Base-by-base conservation (phyloP, 2,113 vertebrate species). In the Anhinga anhinga region DNA sequence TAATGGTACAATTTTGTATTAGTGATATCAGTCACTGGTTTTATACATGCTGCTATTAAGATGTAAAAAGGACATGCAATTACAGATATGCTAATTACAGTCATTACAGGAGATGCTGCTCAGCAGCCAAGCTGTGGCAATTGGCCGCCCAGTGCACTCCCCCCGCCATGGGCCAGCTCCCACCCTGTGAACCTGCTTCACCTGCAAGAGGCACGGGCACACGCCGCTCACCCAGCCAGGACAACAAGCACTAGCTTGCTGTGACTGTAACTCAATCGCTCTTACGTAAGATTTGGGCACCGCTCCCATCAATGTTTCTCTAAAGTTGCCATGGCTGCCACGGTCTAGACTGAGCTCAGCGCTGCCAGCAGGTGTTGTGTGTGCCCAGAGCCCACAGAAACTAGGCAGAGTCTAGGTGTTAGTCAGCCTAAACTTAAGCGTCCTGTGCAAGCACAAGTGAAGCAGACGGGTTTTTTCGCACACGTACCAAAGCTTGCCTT, bases 61-160 rank as follows among this genome's bases (percentile, higher is more conserved):
- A 69, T 5, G 9, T 30, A 36, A 61, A 76, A 85, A 47, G 36
- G 27, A 36, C 5, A 13, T 0, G 25, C 16, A 66, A 13, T 40
- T 88, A 45, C 34, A 83, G 32, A 56, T 21, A 61, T 0, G 10
- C 6, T 65, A 29, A 14, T 16, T 38, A 50, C 2, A 25, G 10
- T 5, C 5, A 55, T 12, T 32, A 74, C 52, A 70, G 0, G 0
- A 77, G 71, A 69, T 1, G 1, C 1, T 1, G 52, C 29, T 91
- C 70, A 82, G 44, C 47, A 72, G 85, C 29, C 13, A 8, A 63
- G 36, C 36, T 56, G 36, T 6, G 18, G 21, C 53, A 65, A 25
- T 0, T 18, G 58, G 25, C 22, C 59, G n/a, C 38, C 23, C 18
- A 70, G 62, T 7, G 11, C 45, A 7, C 2, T 23, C 13, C 9